Evolutionary conservation across 2,797 vertebrate genomes (phyloP).

Genomic region (Crocidura indochinensis): DNA sequence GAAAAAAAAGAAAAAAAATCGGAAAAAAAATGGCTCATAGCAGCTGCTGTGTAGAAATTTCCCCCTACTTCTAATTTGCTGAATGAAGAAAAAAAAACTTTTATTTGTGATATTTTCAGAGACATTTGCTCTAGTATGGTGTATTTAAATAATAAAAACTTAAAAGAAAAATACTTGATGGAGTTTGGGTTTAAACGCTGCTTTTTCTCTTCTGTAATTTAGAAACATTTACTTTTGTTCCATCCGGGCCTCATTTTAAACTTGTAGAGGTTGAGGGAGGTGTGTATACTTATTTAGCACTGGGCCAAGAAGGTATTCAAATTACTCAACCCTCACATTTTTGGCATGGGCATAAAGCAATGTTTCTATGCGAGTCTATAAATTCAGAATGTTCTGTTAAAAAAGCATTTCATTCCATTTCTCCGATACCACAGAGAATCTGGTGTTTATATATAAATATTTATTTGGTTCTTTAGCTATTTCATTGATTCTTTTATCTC

Average conservation of each 20-base stretch:
- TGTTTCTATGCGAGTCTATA: slow-evolving; percentile 68
- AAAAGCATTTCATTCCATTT: slow-evolving; percentile 63
- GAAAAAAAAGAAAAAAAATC: slow-evolving; percentile 69
- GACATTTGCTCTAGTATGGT: slow-evolving; percentile 99
- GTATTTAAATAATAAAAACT: slow-evolving; percentile 99
- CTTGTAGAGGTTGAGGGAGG: slow-evolving; percentile 43
- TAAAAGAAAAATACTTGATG: slow-evolving; percentile 92
- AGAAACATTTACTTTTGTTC: slow-evolving; percentile 60
- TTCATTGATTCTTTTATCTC: slow-evolving; percentile 39
- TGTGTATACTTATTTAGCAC: slow-evolving; percentile 71
- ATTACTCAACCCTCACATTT: slow-evolving; percentile 70
- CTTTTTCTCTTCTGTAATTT: slow-evolving; percentile 71
- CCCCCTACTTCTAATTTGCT: slow-evolving; percentile 98
- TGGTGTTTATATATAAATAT: slow-evolving; percentile 45
- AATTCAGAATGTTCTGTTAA: slow-evolving; percentile 74
- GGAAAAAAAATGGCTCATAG: slow-evolving; percentile 92
- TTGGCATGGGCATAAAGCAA: slow-evolving; percentile 70
- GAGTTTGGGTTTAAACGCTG: slow-evolving; percentile 88
- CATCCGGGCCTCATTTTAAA: slow-evolving; percentile 68
- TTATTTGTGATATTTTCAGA: slow-evolving; percentile 99
- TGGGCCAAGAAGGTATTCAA: slow-evolving; percentile 72
- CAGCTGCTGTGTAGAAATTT: slow-evolving; percentile 96
- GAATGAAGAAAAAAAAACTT: slow-evolving; percentile 99
- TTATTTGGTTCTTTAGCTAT: slow-evolving; percentile 43
- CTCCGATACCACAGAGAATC: slow-evolving; percentile 60